phyloP scores from a whole-genome alignment of 2,888 invertebrate genomes.

The Campoletis raptor region DNA sequence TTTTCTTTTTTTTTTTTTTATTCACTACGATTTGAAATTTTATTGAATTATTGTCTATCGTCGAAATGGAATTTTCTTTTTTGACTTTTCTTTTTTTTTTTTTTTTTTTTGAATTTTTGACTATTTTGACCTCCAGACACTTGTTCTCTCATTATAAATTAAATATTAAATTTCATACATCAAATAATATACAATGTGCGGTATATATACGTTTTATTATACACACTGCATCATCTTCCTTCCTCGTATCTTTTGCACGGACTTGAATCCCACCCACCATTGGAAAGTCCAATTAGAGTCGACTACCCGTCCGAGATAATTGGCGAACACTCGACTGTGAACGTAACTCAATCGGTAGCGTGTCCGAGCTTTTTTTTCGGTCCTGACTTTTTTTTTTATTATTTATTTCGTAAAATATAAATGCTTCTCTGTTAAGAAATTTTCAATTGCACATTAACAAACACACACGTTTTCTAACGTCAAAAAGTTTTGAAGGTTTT shows the following conservation, averaged over 20 bases:
- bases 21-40: too few species aligned
- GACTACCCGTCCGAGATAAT: constrained; percentile 81
- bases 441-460: neutral
- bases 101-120: neutral
- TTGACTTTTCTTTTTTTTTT: too few species aligned
- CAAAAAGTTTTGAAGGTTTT: neutral
- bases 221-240: constrained; percentile 33
- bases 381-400: constrained; percentile 17
- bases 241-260: constrained; percentile 69
- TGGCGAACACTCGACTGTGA: constrained; percentile 80
- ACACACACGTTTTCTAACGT: neutral
- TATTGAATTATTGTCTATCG: too few species aligned
- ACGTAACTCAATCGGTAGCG: constrained; percentile 81
- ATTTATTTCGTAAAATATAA: neutral
- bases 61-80: too few species aligned
- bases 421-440: neutral
- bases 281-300: constrained; percentile 82
- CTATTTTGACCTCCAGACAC: neutral
- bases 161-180: constrained; percentile 24
- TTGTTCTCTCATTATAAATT: constrained; percentile 7
- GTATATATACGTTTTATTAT: constrained; percentile 2
- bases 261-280: constrained; percentile 79
- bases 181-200: neutral
- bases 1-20: too few species aligned
- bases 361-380: constrained; percentile 71